Evolutionary conservation across 2,113 vertebrate species (phyloP), one percentile per base, ranked within the genome.

Genomic region (Sterrhoptilus dennistouni): DNA sequence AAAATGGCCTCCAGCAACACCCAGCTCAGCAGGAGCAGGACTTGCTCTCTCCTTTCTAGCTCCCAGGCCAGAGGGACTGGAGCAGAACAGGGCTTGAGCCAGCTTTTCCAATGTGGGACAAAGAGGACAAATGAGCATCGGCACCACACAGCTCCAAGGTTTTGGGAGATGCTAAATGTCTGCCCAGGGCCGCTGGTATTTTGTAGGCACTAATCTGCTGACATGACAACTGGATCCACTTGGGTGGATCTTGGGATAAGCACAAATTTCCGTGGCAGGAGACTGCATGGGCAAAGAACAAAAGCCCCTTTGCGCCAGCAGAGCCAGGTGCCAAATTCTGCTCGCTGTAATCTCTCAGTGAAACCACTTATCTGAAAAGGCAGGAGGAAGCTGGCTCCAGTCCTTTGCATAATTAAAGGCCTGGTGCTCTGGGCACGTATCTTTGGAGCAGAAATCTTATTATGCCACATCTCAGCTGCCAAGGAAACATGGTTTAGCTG

Each of bases 341-440:
- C 69, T 89, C 0, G 0, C 86, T 86, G 71, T 86, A 83, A 95
- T 96, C 83, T 92, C 91, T 91, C 0, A 0, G 56, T 61, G 90
- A 88, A 93, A 92, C 79, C 64, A 53, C 63, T 94, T 95, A 90
- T 95, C 90, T 79, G 74, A 64, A 40, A 88, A 95, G 52, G 76
- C 91, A 95, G 80, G 64, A 92, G 80, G 91, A 93, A 95, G 91
- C 91, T 91, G 91, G 83, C 96, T 96, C 54, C 35, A 18, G 56
- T 81, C 79, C 83, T 75, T 60, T 56, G 64, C 65, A 78, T 95
- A 96, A 95, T 89, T 81, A 91, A 87, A 88, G 77, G 47, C 19
- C 89, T 78, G 33, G 56, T 93, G 47, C 52, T 93, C 71, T 75
- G 84, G 56, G 80, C 83, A 91, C 0, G 3, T 79, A 89, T 33